Base-by-base conservation (phyloP, 2,888 invertebrate genomes). In the Atethmia centrago region DNA sequence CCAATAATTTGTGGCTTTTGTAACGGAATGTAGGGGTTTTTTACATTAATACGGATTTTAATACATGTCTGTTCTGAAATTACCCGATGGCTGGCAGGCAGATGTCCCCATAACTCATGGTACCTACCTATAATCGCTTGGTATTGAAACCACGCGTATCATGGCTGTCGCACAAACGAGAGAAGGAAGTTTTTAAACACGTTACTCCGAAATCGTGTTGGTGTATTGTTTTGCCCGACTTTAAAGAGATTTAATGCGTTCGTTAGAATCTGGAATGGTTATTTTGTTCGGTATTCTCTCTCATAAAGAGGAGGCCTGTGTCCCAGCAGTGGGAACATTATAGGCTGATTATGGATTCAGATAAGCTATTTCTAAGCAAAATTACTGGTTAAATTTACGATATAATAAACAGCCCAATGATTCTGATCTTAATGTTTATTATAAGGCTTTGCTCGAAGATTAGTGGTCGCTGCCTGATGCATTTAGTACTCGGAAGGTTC, bases 1-100 rank as follows among this genome's bases (percentile, higher is more conserved):
- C 81, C 88, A 89, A 89, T 93, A 92, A 94, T 94, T 95, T 94
- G 95, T 90, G 94, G 94, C 90, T 87, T 81, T 88, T 87, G 85
- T 86, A 87, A 87, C 80, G 86, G 85, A 88, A 88, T 87, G 87
- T 85, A 82, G 79, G 72, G 66, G 1, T 19, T 74, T 81, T 88
- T 89, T 85, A 86, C 77, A 72, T 85, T 82, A 84, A 71, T 73
- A 64, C 68, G 51, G 66, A 75, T 64, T 79, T 72, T 58, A 69
- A 83, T 71, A 64, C 66, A 64, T 67, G 59, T 68, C 70, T 67
- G 62, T 76, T 51, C 53, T 66, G 70, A 66, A 82, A 82, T 71
- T 65, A 65, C 82, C 49, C 64, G 74, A 63, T 71, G 68, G 71
- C 75, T 74, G 68, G 62, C 14, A 69, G 47, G 64, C 71, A 58